Conservation (phyloP, 1,140 invertebrate species). For the Brachionus sp. region DNA sequence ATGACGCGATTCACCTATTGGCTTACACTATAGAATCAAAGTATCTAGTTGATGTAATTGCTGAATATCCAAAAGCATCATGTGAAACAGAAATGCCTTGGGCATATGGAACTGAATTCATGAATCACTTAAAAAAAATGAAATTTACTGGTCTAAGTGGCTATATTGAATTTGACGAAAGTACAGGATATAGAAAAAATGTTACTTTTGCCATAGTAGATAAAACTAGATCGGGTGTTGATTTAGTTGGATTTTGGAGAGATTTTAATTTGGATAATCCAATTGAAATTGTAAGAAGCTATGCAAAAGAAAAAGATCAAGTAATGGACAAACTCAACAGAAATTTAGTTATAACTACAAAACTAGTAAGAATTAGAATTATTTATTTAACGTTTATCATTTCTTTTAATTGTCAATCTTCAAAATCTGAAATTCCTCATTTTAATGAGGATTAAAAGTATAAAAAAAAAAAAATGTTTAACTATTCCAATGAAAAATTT, state of each 20-base stretch:
- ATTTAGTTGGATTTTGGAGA: constrained; percentile 28
- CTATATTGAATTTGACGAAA: not conserved
- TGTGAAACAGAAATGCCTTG: constrained; percentile 13
- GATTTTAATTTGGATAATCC: not conserved
- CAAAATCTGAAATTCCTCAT: too few relatives aligned
- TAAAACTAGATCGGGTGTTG: constrained; percentile 26
- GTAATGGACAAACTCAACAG: constrained; percentile 31
- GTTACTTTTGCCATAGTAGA: constrained; percentile 22
- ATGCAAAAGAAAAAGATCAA: constrained; percentile 38
- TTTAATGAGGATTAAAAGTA: too few relatives aligned
- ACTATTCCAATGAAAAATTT: too few relatives aligned
- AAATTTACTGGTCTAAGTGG: constrained; percentile 36
- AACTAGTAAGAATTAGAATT: not conserved
- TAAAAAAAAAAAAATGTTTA: too few relatives aligned
- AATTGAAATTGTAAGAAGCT: constrained; percentile 32
- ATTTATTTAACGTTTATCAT: not conserved
- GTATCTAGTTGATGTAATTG: not conserved
- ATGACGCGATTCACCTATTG: constrained; percentile 7
- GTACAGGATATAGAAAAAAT: constrained; percentile 34
- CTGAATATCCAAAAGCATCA: not conserved
- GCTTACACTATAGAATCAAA: constrained; percentile 20
- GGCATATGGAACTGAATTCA: constrained; percentile 20
- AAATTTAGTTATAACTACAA: constrained; percentile 38
- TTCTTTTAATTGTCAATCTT: too few relatives aligned
- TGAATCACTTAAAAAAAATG: constrained; percentile 30